These are phyloP conservation scores for Taenaris catops DNA, from an alignment of 2,888 invertebrate genomes.

Conservation along the genomic window DNA sequence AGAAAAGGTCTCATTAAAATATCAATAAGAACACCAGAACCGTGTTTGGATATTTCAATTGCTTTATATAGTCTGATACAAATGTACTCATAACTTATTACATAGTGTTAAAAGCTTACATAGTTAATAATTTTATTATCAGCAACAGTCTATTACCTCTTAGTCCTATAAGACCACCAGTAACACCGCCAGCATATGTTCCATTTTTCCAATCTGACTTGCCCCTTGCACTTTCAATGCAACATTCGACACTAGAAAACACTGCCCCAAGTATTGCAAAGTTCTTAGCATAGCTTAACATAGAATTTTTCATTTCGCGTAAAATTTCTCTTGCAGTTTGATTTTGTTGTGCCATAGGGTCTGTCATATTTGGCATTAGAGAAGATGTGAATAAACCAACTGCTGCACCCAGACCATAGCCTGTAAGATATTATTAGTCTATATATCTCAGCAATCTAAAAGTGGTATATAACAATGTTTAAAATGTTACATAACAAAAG, in stretches of 20 bases:
- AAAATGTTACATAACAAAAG: no score
- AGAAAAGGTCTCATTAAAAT: no score
- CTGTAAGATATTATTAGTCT: no score
- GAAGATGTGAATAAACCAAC: conserved; percentile 98
- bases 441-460: no score
- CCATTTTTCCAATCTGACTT: conserved; percentile 98
- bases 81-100: no score
- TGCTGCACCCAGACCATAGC: conserved; percentile 96
- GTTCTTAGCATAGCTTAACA: conserved; percentile 97
- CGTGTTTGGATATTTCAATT: no score
- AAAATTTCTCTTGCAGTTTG: conserved; percentile 93
- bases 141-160: conserved; percentile 83
- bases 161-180: conserved; percentile 94
- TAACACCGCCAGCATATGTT: conserved; percentile 95
- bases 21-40: no score
- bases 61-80: no score
- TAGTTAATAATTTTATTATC: no score
- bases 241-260: conserved; percentile 96
- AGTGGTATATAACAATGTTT: no score
- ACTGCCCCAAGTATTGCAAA: conserved; percentile 97
- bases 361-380: conserved; percentile 92
- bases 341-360: conserved; percentile 83
- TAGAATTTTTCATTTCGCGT: conserved; percentile 94
- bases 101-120: no score
- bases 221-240: conserved; percentile 96